Evolutionary conservation across 1,140 invertebrate species (phyloP).

Genomic region (Neelides sp.): DNA sequence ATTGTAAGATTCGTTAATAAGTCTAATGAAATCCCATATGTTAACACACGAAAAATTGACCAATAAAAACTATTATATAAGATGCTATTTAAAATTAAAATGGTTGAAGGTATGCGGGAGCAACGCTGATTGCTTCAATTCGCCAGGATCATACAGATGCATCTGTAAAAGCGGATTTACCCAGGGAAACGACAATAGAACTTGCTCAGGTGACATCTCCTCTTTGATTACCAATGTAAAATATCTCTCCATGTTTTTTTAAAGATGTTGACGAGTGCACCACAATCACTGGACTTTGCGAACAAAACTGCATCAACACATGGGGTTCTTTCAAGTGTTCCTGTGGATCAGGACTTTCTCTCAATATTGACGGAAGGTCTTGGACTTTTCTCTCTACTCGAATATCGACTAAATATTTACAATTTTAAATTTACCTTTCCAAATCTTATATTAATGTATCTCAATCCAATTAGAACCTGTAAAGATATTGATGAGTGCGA

Average conservation of each 20-base stretch:
- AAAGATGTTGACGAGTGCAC: constrained; percentile 48
- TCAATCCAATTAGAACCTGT: constrained; percentile 46
- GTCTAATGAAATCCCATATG: too few relatives aligned
- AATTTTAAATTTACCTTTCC: too few relatives aligned
- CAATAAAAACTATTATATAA: neutral
- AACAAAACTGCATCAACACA: constrained; percentile 70
- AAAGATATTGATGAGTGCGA: constrained; percentile 78
- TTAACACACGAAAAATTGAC: too few relatives aligned
- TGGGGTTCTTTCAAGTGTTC: constrained; percentile 69
- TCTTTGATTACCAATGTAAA: too few relatives aligned
- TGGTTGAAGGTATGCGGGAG: constrained; percentile 36
- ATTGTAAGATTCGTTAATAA: neutral
- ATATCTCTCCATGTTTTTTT: constrained; percentile 19
- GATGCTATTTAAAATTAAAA: neutral
- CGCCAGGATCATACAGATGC: constrained; percentile 47
- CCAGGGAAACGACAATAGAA: constrained; percentile 39
- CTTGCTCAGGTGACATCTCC: constrained; percentile 38
- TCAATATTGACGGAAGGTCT: constrained; percentile 57
- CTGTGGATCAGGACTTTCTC: constrained; percentile 57
- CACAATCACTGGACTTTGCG: constrained; percentile 50
- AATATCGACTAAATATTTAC: neutral
- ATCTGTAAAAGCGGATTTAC: constrained; percentile 54
- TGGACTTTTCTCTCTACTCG: neutral
- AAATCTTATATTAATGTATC: neutral
- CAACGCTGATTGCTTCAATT: constrained; percentile 45